phyloP scores from a whole-genome alignment of 2,113 vertebrate species.

The Caretta caretta region DNA sequence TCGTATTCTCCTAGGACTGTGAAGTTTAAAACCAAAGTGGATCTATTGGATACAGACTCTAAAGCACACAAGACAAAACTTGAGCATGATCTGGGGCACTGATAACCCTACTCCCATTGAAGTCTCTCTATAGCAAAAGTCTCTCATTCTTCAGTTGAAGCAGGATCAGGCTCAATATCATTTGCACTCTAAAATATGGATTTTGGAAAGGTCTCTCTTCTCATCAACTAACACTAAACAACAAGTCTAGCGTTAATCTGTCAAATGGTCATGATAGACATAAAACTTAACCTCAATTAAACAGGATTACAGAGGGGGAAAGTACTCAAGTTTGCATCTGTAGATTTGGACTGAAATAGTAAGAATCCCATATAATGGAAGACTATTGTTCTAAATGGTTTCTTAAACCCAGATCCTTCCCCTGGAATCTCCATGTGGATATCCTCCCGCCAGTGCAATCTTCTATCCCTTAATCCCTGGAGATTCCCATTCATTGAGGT shows the following conservation, averaged over 20 bases:
- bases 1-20: not conserved
- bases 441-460: not conserved
- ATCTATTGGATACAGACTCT: not conserved
- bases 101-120: not conserved
- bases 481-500: not conserved
- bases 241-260: not conserved
- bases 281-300: not conserved
- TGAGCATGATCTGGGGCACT: accelerated
- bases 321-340: not conserved
- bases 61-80: not conserved
- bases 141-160: not conserved
- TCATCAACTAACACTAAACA: not conserved
- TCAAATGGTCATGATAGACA: not conserved
- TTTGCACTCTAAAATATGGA: not conserved
- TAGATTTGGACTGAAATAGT: not conserved
- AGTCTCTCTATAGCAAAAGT: not conserved
- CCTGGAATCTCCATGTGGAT: not conserved
- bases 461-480: not conserved
- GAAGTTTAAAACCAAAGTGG: not conserved
- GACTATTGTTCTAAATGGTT: not conserved
- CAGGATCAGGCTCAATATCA: not conserved
- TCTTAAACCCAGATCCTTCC: not conserved
- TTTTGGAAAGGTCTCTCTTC: not conserved
- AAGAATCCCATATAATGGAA: not conserved
- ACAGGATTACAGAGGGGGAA: not conserved